Base-by-base conservation (phyloP, 2,888 invertebrate species). In the Encarsia formosa region DNA sequence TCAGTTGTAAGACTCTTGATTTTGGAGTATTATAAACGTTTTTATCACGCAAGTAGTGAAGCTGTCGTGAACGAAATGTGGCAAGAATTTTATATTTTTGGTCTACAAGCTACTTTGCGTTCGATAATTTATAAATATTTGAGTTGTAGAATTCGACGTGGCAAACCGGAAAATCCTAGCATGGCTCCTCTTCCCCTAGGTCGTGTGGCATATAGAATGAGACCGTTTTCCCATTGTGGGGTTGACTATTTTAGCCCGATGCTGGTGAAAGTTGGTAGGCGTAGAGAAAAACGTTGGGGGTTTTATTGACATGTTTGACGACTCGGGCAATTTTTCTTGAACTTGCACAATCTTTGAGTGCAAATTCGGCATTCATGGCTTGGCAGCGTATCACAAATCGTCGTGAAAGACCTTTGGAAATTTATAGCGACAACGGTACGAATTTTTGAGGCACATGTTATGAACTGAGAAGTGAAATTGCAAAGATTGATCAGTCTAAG, bases 161-260 rank as follows among this genome's bases (percentile, higher is more conserved):
- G 16, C 1, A 22, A n/a, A 19, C 41, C 34, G 6, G 2, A 1
- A 11, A 49, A 34, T 26, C 49, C 41, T 5, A 15, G 16, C 3
- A 49, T 41, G 49, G 41, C 41, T 3, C 9, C 23, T 19, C n/a
- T 49, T 24, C 41, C 49, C 2, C 15, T 19, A 16, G 45, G 18
- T 16, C 16, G 45, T 8, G 8, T 45, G 4, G 44, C 34, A 4
- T 34, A 4, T 19, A 20, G n/a, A 23, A 15, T 13, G 5, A n/a
- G 34, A 8, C 44, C 34, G 5, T 34, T 23, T 34, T 13, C 34
- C 18, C 44, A 34, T 22, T 35, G 44, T 15, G 45, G 45, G 6
- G 6, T 24, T 9, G 45, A 45, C 8, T 35, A 45, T 24, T 45
- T 35, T 8, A 24, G 45, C 5, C 22, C 37, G 6, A 8, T 24